Percentiles rank a stretch among this genome's conserved stretches.
Conservation (phyloP, 2,113 vertebrate genomes). For the Psammodynastes pulverulentus region DNA sequence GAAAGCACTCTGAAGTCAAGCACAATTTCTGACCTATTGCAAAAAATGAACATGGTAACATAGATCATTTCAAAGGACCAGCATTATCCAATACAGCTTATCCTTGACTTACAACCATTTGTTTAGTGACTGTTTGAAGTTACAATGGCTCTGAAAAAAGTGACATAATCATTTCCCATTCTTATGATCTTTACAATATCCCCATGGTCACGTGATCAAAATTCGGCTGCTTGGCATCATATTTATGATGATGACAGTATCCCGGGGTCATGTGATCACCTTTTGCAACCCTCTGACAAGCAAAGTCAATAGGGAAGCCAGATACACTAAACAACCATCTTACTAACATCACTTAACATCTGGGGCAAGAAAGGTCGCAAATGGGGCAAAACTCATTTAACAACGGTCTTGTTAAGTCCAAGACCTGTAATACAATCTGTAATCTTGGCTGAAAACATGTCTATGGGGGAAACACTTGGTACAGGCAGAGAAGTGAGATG, state of each 20-base stretch:
- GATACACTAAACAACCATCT: not conserved
- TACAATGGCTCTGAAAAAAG: not conserved
- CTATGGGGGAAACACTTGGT: not conserved
- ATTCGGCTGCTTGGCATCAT: not conserved
- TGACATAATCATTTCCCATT: not conserved
- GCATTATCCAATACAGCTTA: not conserved
- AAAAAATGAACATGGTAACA: not conserved
- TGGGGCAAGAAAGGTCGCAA: not conserved
- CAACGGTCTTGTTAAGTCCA: not conserved
- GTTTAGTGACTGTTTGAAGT: not conserved
- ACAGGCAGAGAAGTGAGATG: not conserved
- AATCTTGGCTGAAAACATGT: not conserved
- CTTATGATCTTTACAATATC: not conserved
- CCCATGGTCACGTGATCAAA: not conserved
- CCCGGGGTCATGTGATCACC: no score
- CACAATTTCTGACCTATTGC: not conserved
- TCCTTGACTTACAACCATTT: not conserved
- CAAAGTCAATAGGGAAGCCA: not conserved
- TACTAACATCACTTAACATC: not conserved
- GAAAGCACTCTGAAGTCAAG: not conserved
- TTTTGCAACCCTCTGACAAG: no score
- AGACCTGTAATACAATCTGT: not conserved
- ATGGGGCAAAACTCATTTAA: not conserved
- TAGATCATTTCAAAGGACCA: not conserved
- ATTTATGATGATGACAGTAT: not conserved